Evolutionary conservation across 1,140 invertebrate genomes (phyloP).

Genomic region (Trigoniulus corallinus): DNA sequence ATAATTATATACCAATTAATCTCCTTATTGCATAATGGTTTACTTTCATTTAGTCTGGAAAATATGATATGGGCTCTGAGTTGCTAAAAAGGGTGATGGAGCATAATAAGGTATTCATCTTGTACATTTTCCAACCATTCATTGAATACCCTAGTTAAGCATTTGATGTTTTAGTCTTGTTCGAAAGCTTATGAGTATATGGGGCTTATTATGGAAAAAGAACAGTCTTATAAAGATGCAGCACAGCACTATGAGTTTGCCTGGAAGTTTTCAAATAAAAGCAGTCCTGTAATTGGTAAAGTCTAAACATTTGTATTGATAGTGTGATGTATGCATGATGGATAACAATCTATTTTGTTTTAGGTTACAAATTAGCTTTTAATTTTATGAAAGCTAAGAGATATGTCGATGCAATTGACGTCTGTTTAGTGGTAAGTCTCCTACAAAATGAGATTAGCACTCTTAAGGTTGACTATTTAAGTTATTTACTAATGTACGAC

Average conservation of each 20-base stretch:
- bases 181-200: constrained; percentile 77
- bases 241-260: constrained; percentile 63
- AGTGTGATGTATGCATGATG: background rate
- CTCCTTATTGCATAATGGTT: background rate
- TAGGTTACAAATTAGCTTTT: constrained; percentile 81
- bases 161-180: too few relatives aligned
- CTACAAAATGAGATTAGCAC: background rate
- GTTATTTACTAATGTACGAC: background rate
- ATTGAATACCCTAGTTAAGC: too few relatives aligned
- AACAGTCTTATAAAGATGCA: constrained; percentile 77
- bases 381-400: constrained; percentile 79
- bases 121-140: constrained; percentile 2
- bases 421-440: constrained; percentile 48
- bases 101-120: constrained; percentile 50
- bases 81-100: constrained; percentile 60
- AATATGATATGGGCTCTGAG: constrained; percentile 71
- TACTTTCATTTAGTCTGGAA: constrained; percentile 35
- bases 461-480: background rate
- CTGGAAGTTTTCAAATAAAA: constrained; percentile 62
- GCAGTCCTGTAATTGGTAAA: constrained; percentile 53
- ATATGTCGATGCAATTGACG: constrained; percentile 71
- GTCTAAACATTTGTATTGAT: too few relatives aligned
- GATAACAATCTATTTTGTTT: constrained; percentile 8
- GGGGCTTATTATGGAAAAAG: constrained; percentile 77
- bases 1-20: background rate